Conservation (phyloP, 64 coral and sea anemone species). For the Acropora yongei region DNA sequence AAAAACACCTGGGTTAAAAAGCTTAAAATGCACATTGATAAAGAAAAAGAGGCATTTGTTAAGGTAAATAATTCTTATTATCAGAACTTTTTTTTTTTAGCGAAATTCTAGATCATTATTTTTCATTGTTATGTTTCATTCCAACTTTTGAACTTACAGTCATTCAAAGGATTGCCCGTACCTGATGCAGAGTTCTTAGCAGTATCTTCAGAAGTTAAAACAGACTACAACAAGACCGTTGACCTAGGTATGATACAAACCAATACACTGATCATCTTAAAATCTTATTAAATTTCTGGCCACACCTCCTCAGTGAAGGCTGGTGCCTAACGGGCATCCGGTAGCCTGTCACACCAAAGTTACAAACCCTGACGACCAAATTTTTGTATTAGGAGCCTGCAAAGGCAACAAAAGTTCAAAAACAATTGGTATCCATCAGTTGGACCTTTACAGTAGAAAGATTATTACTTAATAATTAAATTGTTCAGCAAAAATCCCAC, state of each 20-base stretch:
- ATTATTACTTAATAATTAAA: too few species aligned
- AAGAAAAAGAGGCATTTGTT: constrained; percentile 81
- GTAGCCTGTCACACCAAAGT: too few species aligned
- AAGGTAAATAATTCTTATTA: constrained; percentile 38
- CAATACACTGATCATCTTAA: too few species aligned
- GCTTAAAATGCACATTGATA: constrained; percentile 74
- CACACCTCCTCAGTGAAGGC: too few species aligned
- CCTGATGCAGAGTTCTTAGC: constrained; percentile 84
- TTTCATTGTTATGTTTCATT: neutral
- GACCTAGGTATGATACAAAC: constrained; percentile 63
- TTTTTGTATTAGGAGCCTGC: too few species aligned
- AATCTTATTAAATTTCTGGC: too few species aligned
- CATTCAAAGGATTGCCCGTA: constrained; percentile 77
- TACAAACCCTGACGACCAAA: too few species aligned
- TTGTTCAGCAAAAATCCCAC: too few species aligned
- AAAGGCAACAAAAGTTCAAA: too few species aligned
- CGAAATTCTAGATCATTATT: neutral
- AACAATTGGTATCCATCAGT: too few species aligned
- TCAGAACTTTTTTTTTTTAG: neutral
- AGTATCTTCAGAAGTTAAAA: constrained; percentile 81
- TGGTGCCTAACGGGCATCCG: too few species aligned
- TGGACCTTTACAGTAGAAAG: too few species aligned
- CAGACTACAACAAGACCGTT: constrained; percentile 69
- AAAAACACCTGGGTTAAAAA: constrained; percentile 83
- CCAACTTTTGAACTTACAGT: constrained; percentile 40